A percentile compares a stretch with the other conserved stretches of the same genome.
Conservation (phyloP, 2,113 vertebrate species). For the Podarcis raffonei region DNA sequence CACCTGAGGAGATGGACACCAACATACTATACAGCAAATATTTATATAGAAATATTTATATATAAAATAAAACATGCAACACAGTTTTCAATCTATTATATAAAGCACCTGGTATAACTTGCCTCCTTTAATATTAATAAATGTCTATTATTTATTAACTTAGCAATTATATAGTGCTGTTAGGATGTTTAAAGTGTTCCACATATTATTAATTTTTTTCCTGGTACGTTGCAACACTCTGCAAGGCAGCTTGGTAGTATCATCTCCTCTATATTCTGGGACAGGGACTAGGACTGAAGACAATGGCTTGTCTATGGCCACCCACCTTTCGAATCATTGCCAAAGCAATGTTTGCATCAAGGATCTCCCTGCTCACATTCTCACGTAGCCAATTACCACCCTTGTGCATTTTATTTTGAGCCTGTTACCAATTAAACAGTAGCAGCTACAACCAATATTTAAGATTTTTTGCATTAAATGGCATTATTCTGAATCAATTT, state of each 20-base stretch:
- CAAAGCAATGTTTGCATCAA: neutral
- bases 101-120: neutral
- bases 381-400: neutral
- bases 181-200: neutral
- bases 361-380: neutral
- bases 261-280: neutral
- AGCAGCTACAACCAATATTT: neutral
- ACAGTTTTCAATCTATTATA: no score
- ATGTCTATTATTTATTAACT: neutral
- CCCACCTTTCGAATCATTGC: neutral
- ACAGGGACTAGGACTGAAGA: neutral
- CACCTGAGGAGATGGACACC: neutral
- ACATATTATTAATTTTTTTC: neutral
- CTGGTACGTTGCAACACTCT: neutral
- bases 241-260: neutral
- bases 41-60: neutral
- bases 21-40: neutral
- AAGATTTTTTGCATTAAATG: neutral
- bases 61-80: neutral
- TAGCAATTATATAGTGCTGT: neutral
- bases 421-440: neutral
- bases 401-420: neutral
- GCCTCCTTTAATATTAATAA: neutral
- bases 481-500: neutral
- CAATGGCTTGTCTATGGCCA: neutral